phyloP scores from a whole-genome alignment of 2,113 vertebrate genomes.

The Melanostigma gelatinosum region DNA sequence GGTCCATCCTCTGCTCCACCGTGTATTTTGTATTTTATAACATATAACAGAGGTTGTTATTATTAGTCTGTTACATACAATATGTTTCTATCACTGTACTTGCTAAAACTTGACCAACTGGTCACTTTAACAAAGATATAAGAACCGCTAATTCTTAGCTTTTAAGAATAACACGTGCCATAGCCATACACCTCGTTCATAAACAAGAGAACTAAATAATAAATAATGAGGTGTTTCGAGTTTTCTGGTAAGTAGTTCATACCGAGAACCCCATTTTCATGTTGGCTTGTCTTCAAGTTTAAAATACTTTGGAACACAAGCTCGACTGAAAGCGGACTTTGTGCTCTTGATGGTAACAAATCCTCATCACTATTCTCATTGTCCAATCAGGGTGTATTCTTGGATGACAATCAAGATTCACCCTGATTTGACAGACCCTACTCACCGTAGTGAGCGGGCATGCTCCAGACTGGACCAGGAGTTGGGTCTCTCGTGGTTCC shows the following conservation, averaged over 20 bases:
- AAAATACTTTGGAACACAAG: background rate
- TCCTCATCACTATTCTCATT: background rate
- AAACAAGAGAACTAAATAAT: no score
- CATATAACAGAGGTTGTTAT: background rate
- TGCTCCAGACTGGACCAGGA: constrained; percentile 89
- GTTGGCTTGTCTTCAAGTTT: background rate
- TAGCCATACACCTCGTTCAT: no score
- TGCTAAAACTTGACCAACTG: background rate
- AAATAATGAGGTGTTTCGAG: no score
- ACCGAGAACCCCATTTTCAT: background rate
- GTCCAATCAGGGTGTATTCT: background rate
- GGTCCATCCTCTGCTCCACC: background rate
- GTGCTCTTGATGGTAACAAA: background rate
- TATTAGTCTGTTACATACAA: background rate
- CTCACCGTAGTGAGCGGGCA: constrained; percentile 77
- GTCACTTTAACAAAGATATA: background rate
- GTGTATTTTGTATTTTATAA: background rate
- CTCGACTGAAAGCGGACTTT: background rate
- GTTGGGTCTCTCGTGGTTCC: constrained; percentile 87
- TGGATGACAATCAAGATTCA: background rate
- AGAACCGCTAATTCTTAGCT: background rate
- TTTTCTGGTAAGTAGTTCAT: no score
- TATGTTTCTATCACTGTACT: background rate
- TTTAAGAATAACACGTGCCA: background rate
- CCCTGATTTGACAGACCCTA: background rate